Conservation (phyloP, 2,113 vertebrate species). For the Rhinolophus sinicus region DNA sequence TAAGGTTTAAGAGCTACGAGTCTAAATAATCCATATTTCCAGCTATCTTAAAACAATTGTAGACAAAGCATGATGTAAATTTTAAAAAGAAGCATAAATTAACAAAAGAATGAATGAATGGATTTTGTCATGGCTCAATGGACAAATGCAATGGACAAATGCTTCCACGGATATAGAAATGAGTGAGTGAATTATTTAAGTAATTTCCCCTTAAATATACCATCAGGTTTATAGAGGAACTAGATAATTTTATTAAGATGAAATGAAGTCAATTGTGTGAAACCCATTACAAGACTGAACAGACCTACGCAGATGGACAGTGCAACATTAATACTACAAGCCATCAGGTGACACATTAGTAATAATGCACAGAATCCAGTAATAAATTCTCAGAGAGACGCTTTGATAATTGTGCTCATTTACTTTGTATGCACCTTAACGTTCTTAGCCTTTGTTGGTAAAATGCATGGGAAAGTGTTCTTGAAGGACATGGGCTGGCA, state of each 20-base stretch:
- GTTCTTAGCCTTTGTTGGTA: neutral
- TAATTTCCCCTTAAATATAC: neutral
- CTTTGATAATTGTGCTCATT: neutral
- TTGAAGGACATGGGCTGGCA: neutral
- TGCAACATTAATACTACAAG: neutral
- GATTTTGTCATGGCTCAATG: neutral
- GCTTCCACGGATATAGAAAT: neutral
- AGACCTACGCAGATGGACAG: neutral
- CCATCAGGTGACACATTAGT: neutral
- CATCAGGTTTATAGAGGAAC: neutral
- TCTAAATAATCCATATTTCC: neutral
- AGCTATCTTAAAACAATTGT: neutral
- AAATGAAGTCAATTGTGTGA: neutral
- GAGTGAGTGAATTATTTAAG: neutral
- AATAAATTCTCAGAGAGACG: neutral
- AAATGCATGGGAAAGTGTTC: constrained; percentile 45
- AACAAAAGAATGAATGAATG: neutral
- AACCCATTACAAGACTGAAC: neutral
- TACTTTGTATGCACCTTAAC: neutral
- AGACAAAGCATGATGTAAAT: neutral
- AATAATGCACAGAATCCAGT: neutral
- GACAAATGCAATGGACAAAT: neutral
- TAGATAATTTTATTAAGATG: neutral
- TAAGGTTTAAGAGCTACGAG: neutral
- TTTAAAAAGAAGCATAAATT: neutral